Conservation (phyloP, 2,888 invertebrate species). For the Volucella zonaria region DNA sequence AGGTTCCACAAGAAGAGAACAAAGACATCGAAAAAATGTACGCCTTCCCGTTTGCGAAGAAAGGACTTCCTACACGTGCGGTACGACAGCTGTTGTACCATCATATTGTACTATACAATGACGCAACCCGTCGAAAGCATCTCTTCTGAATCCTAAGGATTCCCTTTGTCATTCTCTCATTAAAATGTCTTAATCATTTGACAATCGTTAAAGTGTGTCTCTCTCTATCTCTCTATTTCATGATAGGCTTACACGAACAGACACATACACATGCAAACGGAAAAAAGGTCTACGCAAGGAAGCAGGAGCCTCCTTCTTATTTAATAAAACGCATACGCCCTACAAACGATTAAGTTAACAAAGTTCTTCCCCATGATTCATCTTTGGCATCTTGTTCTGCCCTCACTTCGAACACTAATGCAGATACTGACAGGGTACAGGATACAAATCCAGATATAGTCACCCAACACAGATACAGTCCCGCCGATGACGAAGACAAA, state of each 20-base stretch:
- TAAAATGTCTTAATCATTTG: conserved; percentile 35
- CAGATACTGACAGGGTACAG: background rate
- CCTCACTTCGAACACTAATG: too few relatives aligned
- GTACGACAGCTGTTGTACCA: background rate
- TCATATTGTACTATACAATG: conserved; percentile 29
- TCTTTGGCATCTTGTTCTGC: conserved; percentile 1
- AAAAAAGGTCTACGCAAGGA: background rate
- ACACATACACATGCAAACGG: too few relatives aligned
- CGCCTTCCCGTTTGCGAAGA: background rate
- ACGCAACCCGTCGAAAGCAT: conserved; percentile 42
- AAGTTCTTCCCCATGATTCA: conserved; percentile 32
- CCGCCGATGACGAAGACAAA: background rate
- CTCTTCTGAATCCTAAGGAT: background rate
- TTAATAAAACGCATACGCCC: conserved; percentile 26
- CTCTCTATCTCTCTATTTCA: background rate
- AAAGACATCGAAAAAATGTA: background rate
- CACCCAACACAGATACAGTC: background rate
- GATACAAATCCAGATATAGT: background rate
- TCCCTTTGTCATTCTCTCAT: conserved; percentile 36
- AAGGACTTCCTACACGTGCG: conserved; percentile 43
- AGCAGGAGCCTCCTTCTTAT: conserved; percentile 14
- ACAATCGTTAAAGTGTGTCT: conserved; percentile 26
- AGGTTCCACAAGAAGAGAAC: conserved; percentile 10
- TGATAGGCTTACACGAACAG: conserved; percentile 1
- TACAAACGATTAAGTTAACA: conserved; percentile 19